These are phyloP conservation scores for Columba livia DNA, from an alignment of 2,113 vertebrate species.

Conservation along the genomic window DNA sequence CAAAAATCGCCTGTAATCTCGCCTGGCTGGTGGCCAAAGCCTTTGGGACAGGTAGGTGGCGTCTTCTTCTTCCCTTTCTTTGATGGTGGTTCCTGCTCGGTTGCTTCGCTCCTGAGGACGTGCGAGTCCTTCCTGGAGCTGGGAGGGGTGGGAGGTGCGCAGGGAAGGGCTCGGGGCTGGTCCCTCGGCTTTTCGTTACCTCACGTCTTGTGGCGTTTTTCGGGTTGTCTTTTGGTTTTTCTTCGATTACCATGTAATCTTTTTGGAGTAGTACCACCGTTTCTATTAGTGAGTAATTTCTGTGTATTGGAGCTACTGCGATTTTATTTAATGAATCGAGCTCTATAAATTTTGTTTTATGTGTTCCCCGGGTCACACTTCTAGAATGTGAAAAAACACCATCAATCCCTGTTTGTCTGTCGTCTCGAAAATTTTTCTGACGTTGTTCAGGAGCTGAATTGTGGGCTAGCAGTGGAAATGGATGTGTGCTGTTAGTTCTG, in stretches of 20 bases:
- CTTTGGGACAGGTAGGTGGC: conserved; percentile 92
- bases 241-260: not conserved
- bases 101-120: conserved; percentile 12
- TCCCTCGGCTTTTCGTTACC: not conserved
- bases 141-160: not conserved
- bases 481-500: not conserved
- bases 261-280: not conserved
- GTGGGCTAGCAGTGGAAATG: not conserved
- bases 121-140: not conserved
- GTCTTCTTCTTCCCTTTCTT: conserved; percentile 17
- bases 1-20: conserved; percentile 93
- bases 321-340: not conserved
- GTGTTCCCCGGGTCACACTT: not conserved
- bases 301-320: not conserved
- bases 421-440: not conserved
- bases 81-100: conserved; percentile 54
- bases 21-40: conserved; percentile 96
- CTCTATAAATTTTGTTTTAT: not conserved
- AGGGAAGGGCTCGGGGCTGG: not conserved
- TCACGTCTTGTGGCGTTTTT: too few relatives aligned
- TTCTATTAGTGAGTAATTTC: not conserved
- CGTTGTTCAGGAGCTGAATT: not conserved
- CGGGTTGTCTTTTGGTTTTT: not conserved
- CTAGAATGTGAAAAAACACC: not conserved
- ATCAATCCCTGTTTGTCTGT: not conserved